Evolutionary conservation across 2,113 vertebrate species (phyloP), one percentile per base, ranked within the genome.

Genomic region (Sinocyclocheilus rhinocerous): DNA sequence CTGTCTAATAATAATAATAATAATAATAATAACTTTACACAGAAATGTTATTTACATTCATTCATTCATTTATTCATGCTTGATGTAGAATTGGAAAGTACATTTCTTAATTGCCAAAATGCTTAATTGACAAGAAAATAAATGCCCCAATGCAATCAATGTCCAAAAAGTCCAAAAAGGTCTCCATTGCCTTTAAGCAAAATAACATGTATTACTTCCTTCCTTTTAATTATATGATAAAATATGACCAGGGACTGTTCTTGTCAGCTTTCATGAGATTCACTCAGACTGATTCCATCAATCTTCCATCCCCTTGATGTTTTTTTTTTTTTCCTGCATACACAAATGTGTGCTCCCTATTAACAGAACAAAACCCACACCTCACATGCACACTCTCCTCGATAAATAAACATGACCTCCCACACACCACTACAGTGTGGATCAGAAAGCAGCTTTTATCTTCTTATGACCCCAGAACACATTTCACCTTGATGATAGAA

Each of bases 401-500:
- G 10, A 81, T 78, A 88, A 76, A 84, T 57, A 84, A 77, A 76
- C 84, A 78, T 65, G 33, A 33, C 5, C 18, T 20, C 77, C 57
- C 69, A 67, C 78, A 85, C 84, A 70, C 48, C 59, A 63, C 45
- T 33, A 76, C 78, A 84, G 79, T 65, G 77, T 61, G 72, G 59
- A 81, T 84, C 61, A 72, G 70, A 72, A 65, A 69, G 80, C 69
- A 86, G 57, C 42, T 83, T 76, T 87, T 76, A 81, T 83, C 81
- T 83, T 52, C 55, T 76, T 80, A 69, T 90, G 86, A 90, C 89
- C 81, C 61, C 42, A 39, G 80, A 16, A 39, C 65, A 45, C n/a
- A 59, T 84, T 86, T 87, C 75, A 83, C 83, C 86, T 83, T 85
- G 77, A 89, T 85, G 65, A 75, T 80, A 8, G 65, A 45, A 26